Evolutionary conservation across 2,888 invertebrate species (phyloP).

Genomic region (Itoplectis maculator): DNA sequence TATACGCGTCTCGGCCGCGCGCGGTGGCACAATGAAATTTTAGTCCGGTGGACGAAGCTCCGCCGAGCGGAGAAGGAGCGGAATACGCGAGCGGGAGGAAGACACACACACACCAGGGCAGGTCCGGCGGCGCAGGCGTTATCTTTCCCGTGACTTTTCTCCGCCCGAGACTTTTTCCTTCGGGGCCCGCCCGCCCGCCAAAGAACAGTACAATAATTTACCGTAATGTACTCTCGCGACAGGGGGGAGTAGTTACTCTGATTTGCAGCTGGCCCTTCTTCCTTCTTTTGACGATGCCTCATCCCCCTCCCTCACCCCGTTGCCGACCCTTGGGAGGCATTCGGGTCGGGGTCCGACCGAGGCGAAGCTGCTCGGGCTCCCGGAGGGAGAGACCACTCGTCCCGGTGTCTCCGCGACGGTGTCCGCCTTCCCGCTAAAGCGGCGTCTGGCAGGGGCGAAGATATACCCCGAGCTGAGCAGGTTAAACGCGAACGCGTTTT

Average conservation of each 20-base stretch:
- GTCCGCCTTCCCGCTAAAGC: slow-evolving; percentile 5
- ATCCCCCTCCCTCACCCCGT: slow-evolving; percentile 76
- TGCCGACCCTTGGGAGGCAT: slow-evolving; percentile 79
- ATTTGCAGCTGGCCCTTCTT: slow-evolving; percentile 78
- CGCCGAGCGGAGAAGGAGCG: slow-evolving; percentile 24
- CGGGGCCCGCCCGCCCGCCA: slow-evolving; percentile 58
- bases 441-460: slow-evolving; percentile 7
- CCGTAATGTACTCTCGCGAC: slow-evolving; percentile 81
- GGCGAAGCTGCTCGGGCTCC: slow-evolving; percentile 44
- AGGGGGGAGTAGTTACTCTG: slow-evolving; percentile 79
- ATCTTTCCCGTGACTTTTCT: slow-evolving; percentile 57
- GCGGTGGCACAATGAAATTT: slow-evolving; percentile 61
- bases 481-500: slow-evolving; percentile 28
- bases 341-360: slow-evolving; percentile 39
- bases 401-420: neutral
- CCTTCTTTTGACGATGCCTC: slow-evolving; percentile 79
- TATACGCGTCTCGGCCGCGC: slow-evolving; percentile 55
- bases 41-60: slow-evolving; percentile 33
- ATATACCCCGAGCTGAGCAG: slow-evolving; percentile 10
- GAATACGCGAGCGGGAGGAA: slow-evolving; percentile 7
- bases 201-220: slow-evolving; percentile 78
- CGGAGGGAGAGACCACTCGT: slow-evolving; percentile 33
- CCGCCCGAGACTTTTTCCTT: slow-evolving; percentile 54
- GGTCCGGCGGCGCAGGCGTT: slow-evolving; percentile 33
- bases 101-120: too few relatives aligned